These are phyloP conservation scores for Hypotaenidia okinawae DNA, from an alignment of 2,797 vertebrate genomes.

Conservation along the genomic window DNA sequence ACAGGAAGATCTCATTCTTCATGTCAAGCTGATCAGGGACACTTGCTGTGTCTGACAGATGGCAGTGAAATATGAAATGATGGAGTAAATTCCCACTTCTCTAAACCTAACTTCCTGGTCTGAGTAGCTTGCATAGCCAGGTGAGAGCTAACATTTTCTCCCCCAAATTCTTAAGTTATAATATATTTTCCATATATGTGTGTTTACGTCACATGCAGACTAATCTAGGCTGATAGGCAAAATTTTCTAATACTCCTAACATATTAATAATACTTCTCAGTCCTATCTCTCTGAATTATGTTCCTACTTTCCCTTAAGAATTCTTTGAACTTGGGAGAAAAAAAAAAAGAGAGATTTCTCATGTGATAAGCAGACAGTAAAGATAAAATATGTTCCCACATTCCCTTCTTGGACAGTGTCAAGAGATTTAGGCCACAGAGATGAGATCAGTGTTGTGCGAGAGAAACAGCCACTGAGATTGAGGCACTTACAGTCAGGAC, in stretches of 20 bases:
- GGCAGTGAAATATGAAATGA: not conserved
- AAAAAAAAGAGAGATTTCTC: not conserved
- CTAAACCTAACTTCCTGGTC: not conserved
- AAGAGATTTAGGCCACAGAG: not conserved
- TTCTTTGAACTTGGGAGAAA: not conserved
- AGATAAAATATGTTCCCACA: slow-evolving; percentile 11
- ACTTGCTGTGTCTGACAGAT: not conserved
- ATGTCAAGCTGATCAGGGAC: not conserved
- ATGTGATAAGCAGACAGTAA: slow-evolving; percentile 23
- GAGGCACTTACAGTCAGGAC: not conserved
- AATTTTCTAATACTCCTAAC: not conserved
- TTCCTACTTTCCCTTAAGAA: slow-evolving; percentile 21
- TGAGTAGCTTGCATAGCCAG: not conserved
- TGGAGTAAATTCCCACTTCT: not conserved
- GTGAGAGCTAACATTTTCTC: not conserved
- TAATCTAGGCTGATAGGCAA: not conserved
- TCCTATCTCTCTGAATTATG: slow-evolving; percentile 6
- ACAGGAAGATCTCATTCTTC: not conserved
- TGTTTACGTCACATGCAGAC: not conserved
- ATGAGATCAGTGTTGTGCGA: not conserved
- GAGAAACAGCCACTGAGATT: not conserved
- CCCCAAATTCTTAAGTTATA: not conserved
- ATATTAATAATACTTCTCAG: not conserved
- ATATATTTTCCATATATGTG: not conserved
- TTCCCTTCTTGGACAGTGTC: not conserved